These are phyloP conservation scores for Sebastes diaconus DNA, from an alignment of 2,797 vertebrate genomes.

Conservation along the genomic window DNA sequence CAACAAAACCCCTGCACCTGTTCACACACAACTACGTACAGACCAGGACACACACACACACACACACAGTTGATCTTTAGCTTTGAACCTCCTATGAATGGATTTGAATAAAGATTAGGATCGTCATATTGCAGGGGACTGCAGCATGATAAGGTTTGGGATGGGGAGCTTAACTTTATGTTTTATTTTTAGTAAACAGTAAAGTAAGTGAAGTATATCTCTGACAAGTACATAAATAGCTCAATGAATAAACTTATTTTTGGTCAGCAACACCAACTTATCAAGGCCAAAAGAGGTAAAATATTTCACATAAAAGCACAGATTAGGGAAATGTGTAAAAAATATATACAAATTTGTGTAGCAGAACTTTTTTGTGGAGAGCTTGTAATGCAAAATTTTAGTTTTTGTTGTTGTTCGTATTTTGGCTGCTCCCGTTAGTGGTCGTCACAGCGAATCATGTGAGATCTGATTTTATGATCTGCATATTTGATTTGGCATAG, in stretches of 20 bases:
- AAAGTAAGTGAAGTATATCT: not conserved
- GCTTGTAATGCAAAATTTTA: too few relatives aligned
- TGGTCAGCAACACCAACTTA: fast-evolving
- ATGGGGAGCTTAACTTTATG: not conserved
- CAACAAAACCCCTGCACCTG: conserved; percentile 46
- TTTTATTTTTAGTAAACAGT: not conserved
- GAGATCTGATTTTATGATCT: too few relatives aligned
- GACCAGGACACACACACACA: not conserved
- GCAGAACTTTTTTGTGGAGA: too few relatives aligned
- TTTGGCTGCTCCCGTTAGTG: too few relatives aligned
- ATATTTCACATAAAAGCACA: not conserved
- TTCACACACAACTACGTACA: conserved; percentile 16
- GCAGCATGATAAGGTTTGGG: not conserved
- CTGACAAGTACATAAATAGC: too few relatives aligned
- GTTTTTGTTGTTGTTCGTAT: too few relatives aligned
- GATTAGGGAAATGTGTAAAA: not conserved
- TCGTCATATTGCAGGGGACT: not conserved
- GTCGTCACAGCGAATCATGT: too few relatives aligned
- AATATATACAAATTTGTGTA: too few relatives aligned
- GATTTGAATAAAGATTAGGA: conserved; percentile 32
- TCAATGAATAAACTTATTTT: too few relatives aligned
- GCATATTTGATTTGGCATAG: too few relatives aligned
- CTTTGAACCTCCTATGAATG: conserved; percentile 1
- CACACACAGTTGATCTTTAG: not conserved
- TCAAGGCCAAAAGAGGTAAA: too few relatives aligned